phyloP scores from a whole-genome alignment of 2,113 vertebrate genomes.

The Rhizomys pruinosus region DNA sequence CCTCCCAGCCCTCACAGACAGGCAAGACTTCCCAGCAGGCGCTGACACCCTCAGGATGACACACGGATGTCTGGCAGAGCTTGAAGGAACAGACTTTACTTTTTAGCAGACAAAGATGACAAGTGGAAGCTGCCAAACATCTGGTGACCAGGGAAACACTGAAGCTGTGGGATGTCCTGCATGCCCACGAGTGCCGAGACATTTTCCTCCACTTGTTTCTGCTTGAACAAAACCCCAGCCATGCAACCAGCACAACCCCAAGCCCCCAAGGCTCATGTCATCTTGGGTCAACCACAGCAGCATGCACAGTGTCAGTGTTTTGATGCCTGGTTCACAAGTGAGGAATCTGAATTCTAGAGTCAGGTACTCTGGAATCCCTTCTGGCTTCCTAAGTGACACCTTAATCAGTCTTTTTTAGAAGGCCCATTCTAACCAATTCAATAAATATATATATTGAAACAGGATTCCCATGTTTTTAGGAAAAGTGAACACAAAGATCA shows the following conservation, averaged over 20 bases:
- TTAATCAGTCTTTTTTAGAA: background rate
- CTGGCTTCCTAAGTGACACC: background rate
- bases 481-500: background rate
- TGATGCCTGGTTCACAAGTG: background rate
- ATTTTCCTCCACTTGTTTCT: background rate
- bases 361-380: background rate
- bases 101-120: background rate
- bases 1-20: fast-evolving
- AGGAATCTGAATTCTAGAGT: background rate
- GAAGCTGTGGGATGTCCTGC: fast-evolving
- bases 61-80: fast-evolving
- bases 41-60: background rate
- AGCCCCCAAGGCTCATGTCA: fast-evolving
- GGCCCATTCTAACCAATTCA: background rate
- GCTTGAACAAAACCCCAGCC: fast-evolving
- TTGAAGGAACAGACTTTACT: background rate
- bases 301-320: background rate
- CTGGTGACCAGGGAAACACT: no score
- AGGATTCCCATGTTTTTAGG: background rate
- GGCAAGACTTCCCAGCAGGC: fast-evolving
- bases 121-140: background rate
- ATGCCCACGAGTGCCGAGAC: fast-evolving
- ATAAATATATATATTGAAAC: background rate
- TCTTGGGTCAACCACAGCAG: background rate
- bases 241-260: background rate